phyloP scores from a whole-genome alignment of 2,797 vertebrate genomes.

The Australoheros facetus region DNA sequence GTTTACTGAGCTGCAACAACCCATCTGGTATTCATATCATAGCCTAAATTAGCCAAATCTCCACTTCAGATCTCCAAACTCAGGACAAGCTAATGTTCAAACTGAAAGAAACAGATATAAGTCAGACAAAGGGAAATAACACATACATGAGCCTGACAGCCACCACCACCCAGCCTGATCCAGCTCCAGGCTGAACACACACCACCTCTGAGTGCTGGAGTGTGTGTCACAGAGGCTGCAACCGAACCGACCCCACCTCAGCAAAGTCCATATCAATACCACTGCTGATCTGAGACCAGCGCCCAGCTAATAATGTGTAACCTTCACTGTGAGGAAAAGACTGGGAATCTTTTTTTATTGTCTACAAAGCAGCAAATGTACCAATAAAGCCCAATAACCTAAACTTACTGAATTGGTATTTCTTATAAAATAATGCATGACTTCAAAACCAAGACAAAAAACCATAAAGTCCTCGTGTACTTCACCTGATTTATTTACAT shows the following conservation, averaged over 20 bases:
- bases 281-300: too few relatives aligned
- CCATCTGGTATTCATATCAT: background rate
- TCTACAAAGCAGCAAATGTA: background rate
- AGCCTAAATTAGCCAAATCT: background rate
- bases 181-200: background rate
- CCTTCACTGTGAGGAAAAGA: too few relatives aligned
- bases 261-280: too few relatives aligned
- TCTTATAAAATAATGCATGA: accelerated
- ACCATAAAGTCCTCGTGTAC: too few relatives aligned
- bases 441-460: background rate
- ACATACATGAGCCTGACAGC: accelerated
- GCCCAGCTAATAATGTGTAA: too few relatives aligned
- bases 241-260: too few relatives aligned
- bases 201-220: too few relatives aligned
- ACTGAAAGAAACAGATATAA: background rate
- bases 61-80: background rate
- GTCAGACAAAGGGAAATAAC: background rate
- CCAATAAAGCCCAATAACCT: background rate
- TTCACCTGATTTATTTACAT: too few relatives aligned
- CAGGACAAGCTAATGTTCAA: background rate
- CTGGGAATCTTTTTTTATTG: too few relatives aligned
- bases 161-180: background rate
- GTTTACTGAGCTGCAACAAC: background rate
- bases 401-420: background rate
- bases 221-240: too few relatives aligned